Base-by-base conservation (phyloP, 1,140 invertebrate genomes). In the Pollicipes pollicipes region DNA sequence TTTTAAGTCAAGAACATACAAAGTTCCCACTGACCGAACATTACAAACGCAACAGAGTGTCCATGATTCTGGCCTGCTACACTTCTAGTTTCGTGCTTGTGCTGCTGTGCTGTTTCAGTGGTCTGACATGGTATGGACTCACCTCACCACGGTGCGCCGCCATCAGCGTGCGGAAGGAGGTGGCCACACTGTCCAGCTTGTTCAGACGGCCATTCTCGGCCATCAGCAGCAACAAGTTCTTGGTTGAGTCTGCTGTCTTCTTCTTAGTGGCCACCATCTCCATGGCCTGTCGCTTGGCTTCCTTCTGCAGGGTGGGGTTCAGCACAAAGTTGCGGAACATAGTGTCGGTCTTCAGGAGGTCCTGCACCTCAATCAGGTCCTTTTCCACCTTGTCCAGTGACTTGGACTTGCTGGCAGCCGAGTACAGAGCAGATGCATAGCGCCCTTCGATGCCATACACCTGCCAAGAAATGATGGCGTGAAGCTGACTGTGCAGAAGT, bases 381-480 rank as follows among this genome's bases (percentile, higher is more conserved):
- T 93, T 93, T 79, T 98, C 95, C 63, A 97, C 90, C 71, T 81
- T 80, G 76, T 97, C 91, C 73, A 98, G 81, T 73, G 87, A 83
- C 74, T 96, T 97, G 78, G 88, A 81, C 81, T 98, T 98, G 24
- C 84, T 83, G 3, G 92, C 95, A 71, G 96, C 95, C 69, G 95
- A 97, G 77, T 91, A 99, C 67, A 99, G 81, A 29, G 96, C 95
- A 68, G 88, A 87, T 26, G 95, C 96, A 85, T 99, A 99, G 76
- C 95, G 87, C 69, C 96, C 96, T 78, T 97, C 93, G 76, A 96
- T 80, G 27, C 96, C 95, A 82, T 94, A 97, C 37, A 98, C 84
- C 83, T 94, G 89, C 71, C 95, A 79, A 71, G 94, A 93, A n/a
- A n/a, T n/a, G n/a, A n/a, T n/a, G n/a, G n/a, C n/a, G n/a, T n/a